Base-by-base conservation (phyloP, 1,140 invertebrate species). In the Olivierus martensii region DNA sequence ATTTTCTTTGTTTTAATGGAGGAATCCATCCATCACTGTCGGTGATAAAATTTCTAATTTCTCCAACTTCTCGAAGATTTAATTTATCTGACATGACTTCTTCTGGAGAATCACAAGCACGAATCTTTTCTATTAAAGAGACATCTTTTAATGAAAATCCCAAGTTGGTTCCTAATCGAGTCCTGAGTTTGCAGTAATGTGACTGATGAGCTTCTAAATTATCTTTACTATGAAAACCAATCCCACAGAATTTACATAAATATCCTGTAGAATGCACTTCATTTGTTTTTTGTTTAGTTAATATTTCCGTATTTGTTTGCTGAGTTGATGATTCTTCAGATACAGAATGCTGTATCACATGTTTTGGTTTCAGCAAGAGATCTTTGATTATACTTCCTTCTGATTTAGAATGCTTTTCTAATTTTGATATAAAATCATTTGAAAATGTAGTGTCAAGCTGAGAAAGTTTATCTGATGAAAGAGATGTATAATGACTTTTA, bases 381-480 rank as follows among this genome's bases (percentile, higher is more conserved):
- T 88, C 84, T 65, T 89, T 90, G 49, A 89, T 88, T 43, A 87
- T 83, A 4, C 81, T 84, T 17, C 79, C 75, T 61, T 84, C 82
- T 2, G 75, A 71, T 28, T 28, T 28, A 9, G 28, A 28, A 6
- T 28, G 28, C 9, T 28, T 28, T 28, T 28, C 28, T 28, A 28
- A 28, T 28, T 28, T 28, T 28, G 28, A 28, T 28, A 28, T 28
- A 28, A 28, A 28, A 4, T 28, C 28, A n/a, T 11, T 41, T 38
- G 10, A 9, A 38, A 38, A 9, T 11, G 10, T 38, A 38, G n/a
- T n/a, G 22, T 46, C 47, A 6, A 35, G 28, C n/a, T 37, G 41
- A 14, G 37, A 46, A 49, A 38, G 15, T 3, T 39, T 35, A n/a
- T 42, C n/a, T 14, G 36, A 18, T 2, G 37, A 38, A 12, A 17